Percentiles rank a stretch among this genome's conserved stretches.
Evolutionary conservation across 1,140 invertebrate species (phyloP).

Genomic region (Wiebesia pumilae): DNA sequence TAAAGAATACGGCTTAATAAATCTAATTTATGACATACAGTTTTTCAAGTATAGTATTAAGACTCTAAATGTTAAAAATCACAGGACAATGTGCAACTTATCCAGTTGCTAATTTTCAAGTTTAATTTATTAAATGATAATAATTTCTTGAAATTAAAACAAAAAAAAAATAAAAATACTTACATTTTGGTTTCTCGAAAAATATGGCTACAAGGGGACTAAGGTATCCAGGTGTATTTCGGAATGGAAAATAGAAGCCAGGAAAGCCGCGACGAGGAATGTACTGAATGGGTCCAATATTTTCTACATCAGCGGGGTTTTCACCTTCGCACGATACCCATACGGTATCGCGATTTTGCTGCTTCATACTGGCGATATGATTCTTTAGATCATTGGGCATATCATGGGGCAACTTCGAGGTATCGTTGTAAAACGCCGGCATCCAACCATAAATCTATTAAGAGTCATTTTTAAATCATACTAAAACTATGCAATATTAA

Average conservation of each 20-base stretch:
- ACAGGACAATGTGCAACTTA: too few species aligned
- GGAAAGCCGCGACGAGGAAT: conserved; percentile 86
- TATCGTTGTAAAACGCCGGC: conserved; percentile 84
- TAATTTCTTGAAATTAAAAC: too few species aligned
- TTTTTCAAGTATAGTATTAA: too few species aligned
- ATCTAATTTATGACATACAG: too few species aligned
- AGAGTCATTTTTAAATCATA: neutral
- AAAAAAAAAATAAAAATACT: conserved; percentile 67
- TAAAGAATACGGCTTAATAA: too few species aligned
- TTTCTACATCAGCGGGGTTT: conserved; percentile 92
- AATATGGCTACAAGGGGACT: conserved; percentile 92
- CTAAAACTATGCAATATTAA: neutral
- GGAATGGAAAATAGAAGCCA: conserved; percentile 87
- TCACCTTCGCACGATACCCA: conserved; percentile 93
- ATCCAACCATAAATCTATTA: conserved; percentile 87
- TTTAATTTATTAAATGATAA: too few species aligned
- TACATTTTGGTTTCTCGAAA: conserved; percentile 88
- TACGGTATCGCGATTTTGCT: conserved; percentile 80
- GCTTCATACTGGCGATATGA: conserved; percentile 78
- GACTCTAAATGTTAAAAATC: too few species aligned
- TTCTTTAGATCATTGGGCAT: conserved; percentile 86
- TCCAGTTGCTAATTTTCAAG: too few species aligned
- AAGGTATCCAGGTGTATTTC: conserved; percentile 87
- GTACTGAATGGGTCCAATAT: conserved; percentile 89
- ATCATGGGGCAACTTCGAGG: conserved; percentile 80